These are phyloP conservation scores for Brachyptera risi DNA, from an alignment of 2,888 invertebrate genomes.

Conservation along the genomic window DNA sequence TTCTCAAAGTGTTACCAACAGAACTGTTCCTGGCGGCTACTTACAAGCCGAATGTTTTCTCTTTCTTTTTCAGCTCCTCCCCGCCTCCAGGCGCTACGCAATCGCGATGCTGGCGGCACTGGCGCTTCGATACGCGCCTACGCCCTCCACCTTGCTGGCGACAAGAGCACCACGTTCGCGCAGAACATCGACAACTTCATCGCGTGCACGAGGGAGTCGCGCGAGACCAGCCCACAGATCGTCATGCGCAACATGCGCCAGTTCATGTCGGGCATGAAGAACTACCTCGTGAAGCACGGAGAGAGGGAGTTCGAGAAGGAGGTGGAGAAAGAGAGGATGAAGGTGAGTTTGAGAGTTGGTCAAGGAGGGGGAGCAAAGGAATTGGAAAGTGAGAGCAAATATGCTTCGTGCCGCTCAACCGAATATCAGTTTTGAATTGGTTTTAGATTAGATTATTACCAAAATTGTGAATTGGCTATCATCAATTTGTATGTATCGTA, in stretches of 20 bases:
- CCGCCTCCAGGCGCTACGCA: conserved; percentile 64
- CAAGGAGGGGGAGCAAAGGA: no score
- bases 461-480: no score
- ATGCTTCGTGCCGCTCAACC: no score
- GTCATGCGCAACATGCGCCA: conserved; percentile 90
- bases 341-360: conserved; percentile 60
- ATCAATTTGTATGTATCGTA: no score
- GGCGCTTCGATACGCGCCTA: conserved; percentile 74
- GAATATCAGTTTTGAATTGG: no score
- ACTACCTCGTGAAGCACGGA: conserved; percentile 93
- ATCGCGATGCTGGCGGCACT: conserved; percentile 55
- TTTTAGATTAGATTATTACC: no score
- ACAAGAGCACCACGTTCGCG: conserved; percentile 85
- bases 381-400: no score
- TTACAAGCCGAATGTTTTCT: background rate
- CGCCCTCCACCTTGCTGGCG: conserved; percentile 74
- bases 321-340: conserved; percentile 79
- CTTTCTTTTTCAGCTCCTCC: conserved; percentile 63
- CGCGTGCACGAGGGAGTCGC: conserved; percentile 85
- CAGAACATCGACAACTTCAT: conserved; percentile 92
- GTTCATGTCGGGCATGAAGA: conserved; percentile 98
- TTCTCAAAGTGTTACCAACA: no score
- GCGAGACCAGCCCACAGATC: conserved; percentile 81
- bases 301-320: conserved; percentile 89
- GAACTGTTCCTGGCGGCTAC: background rate